Evolutionary conservation across 2,888 invertebrate genomes (phyloP), one percentile per base, ranked within the genome.

Genomic region (Yponomeuta cagnagella): DNA sequence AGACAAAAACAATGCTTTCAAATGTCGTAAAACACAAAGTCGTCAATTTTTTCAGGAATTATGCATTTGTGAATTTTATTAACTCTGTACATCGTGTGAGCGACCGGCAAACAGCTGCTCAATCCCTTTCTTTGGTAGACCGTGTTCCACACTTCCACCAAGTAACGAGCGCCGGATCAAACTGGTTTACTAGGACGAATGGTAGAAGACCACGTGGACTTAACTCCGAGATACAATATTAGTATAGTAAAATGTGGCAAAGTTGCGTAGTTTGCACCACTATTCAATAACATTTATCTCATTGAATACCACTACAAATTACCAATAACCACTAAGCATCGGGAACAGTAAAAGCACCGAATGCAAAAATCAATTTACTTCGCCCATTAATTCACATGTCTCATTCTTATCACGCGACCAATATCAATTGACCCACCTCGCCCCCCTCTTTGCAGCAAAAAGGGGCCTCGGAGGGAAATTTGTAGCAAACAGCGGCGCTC

Each of bases 321-420:
- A 15, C 15, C 52, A 58, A 58, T 58, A 58, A 58, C 52, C 52
- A 58, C 52, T 58, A 58, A 58, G 52, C 52, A 58, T 58, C 15
- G 52, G 37, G 52, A 58, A 68, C 48, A 68, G 23, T 31, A 58
- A 69, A 48, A 30, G 68, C 68, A 68, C 67, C 31, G 66, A 82
- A 86, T 83, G 79, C 80, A 80, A 81, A 86, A 90, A 91, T 90
- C 90, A 90, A 90, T 91, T 89, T 87, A 88, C 82, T 87, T 86
- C 83, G 86, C 84, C 87, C 90, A 90, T 91, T 90, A 88, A 88
- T 87, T 87, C 86, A 83, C 85, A 84, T 82, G 83, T 87, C 85
- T 84, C 79, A 85, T 88, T 85, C 84, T 85, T 84, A 80, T 80
- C 76, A 76, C 72, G 75, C 68, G 72, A 65, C 88, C 84, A 85